A percentile compares a stretch with the other conserved stretches of the same genome.
These are phyloP conservation scores for Gordius sp. DNA, from an alignment of 2,888 invertebrate species.

Conservation along the genomic window DNA sequence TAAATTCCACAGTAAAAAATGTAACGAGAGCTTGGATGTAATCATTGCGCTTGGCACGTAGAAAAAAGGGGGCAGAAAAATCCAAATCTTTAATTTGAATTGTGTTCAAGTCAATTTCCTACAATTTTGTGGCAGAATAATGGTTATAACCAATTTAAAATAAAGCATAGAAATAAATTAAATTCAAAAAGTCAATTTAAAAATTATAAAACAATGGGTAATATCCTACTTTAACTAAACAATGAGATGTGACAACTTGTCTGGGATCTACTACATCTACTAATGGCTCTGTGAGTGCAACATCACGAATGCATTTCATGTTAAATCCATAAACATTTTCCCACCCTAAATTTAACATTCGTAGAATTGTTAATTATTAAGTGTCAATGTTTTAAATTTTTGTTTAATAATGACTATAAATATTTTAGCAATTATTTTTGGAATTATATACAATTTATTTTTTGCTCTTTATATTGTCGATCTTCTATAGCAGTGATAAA, in stretches of 20 bases:
- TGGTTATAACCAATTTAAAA: no score
- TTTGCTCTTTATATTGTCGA: conserved; percentile 96
- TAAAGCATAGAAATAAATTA: conserved; percentile 11
- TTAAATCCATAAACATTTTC: conserved; percentile 97
- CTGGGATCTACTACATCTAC: conserved; percentile 96
- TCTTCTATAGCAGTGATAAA: conserved; percentile 61
- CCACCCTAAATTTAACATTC: conserved; percentile 42
- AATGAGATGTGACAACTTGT: conserved; percentile 83
- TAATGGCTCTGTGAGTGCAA: conserved; percentile 85
- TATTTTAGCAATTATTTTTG: conserved; percentile 16
- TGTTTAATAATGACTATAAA: background rate
- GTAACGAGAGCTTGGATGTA: conserved; percentile 60
- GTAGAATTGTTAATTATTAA: no score
- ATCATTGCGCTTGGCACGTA: conserved; percentile 30
- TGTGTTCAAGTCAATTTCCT: conserved; percentile 85
- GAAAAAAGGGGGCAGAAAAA: conserved; percentile 47
- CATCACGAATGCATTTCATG: conserved; percentile 90
- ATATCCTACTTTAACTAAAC: conserved; percentile 46
- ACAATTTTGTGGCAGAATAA: conserved; percentile 19
- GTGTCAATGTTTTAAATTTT: background rate
- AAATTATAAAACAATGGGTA: background rate
- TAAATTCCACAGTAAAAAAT: conserved; percentile 96
- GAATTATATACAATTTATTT: conserved; percentile 58
- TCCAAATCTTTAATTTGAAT: conserved; percentile 77
- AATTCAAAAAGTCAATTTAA: conserved; percentile 12